Evolutionary conservation across 2,888 invertebrate genomes (phyloP).

Genomic region (Zygaena filipendulae): DNA sequence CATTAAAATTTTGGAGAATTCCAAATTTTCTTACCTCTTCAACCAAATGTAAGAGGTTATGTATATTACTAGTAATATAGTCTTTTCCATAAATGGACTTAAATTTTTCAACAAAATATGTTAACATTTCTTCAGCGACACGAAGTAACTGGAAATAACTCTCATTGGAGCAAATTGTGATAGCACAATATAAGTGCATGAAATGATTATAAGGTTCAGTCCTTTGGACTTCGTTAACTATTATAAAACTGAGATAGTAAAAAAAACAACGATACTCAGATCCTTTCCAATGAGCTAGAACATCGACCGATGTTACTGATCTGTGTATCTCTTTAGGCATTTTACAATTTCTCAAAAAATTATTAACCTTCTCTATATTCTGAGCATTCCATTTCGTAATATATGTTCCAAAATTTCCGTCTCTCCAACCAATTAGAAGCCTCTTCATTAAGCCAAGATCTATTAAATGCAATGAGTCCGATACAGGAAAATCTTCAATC

Average conservation of each 20-base stretch:
- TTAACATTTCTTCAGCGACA: conserved; percentile 13
- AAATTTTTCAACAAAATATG: conserved; percentile 13
- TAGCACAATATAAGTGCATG: conserved; percentile 15
- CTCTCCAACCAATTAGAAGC: conserved; percentile 6
- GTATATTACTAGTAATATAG: conserved; percentile 17
- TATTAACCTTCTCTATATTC: conserved; percentile 3
- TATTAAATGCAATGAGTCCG: too few species aligned
- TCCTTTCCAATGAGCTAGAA: conserved; percentile 14
- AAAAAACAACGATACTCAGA: conserved; percentile 17
- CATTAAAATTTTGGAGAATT: too few species aligned
- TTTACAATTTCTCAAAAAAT: conserved; percentile 3
- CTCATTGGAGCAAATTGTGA: conserved; percentile 16
- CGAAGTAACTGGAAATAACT: conserved; percentile 8
- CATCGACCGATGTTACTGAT: conserved; percentile 8
- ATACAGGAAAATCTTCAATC: conserved; percentile 10
- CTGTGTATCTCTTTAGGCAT: too few species aligned
- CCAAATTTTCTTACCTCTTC: too few species aligned
- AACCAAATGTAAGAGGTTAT: too few species aligned
- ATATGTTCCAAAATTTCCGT: conserved; percentile 6
- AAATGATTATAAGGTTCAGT: conserved; percentile 10
- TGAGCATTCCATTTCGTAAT: conserved; percentile 6
- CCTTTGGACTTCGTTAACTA: conserved; percentile 12
- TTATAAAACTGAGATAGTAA: conserved; percentile 15
- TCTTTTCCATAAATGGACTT: conserved; percentile 13
- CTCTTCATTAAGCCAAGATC: conserved; percentile 11